These are phyloP conservation scores for Prolemur simus DNA, from an alignment of 2,113 vertebrate genomes.

Conservation along the genomic window DNA sequence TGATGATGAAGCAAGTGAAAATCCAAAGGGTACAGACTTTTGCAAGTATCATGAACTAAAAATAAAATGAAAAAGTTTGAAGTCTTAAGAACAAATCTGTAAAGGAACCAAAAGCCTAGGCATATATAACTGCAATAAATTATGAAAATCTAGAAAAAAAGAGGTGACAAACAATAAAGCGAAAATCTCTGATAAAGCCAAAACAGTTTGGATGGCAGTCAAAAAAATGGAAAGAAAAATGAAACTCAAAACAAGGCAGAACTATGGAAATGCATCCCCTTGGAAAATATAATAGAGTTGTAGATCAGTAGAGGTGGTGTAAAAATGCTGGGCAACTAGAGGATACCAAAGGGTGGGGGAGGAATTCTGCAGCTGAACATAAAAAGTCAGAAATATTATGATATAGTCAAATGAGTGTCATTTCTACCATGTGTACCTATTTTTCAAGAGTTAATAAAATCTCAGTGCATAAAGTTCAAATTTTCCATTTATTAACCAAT, in stretches of 20 bases:
- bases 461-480: background rate
- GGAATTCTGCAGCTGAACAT: background rate
- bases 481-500: background rate
- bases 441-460: conserved; percentile 13
- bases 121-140: conserved; percentile 26
- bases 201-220: conserved; percentile 4
- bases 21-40: conserved; percentile 71
- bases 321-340: background rate
- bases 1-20: conserved; percentile 64
- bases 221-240: background rate
- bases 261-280: background rate
- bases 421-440: background rate
- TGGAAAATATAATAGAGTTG: background rate
- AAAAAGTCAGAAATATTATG: background rate
- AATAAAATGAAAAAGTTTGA: conserved; percentile 65
- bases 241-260: background rate
- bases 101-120: conserved; percentile 30
- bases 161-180: conserved; percentile 43
- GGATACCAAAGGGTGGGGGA: background rate
- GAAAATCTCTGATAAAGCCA: conserved; percentile 30
- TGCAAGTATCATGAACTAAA: conserved; percentile 65
- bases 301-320: background rate
- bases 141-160: background rate
- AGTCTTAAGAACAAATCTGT: conserved; percentile 62
- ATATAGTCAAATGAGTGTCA: background rate